Conservation (phyloP, 2,888 invertebrate genomes). For the Parthenolecanium corni region DNA sequence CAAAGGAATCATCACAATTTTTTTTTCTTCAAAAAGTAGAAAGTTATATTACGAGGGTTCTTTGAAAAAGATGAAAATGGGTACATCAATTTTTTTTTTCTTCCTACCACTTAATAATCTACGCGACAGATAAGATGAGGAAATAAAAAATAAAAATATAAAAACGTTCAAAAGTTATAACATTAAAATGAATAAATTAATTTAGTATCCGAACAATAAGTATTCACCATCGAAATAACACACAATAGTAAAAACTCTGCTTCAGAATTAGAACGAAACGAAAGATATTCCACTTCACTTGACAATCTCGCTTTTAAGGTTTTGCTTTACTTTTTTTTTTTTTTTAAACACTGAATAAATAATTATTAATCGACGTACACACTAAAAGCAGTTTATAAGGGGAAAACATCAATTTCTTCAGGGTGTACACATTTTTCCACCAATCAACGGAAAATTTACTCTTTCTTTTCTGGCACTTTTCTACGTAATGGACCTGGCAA, state of each 20-base stretch:
- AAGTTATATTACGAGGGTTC: too few relatives aligned
- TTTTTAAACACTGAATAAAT: constrained; percentile 6
- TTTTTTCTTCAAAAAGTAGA: too few relatives aligned
- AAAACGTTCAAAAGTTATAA: constrained; percentile 6
- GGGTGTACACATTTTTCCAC: background rate
- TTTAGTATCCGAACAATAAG: background rate
- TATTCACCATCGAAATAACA: background rate
- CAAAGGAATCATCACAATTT: too few relatives aligned
- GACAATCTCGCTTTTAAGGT: background rate
- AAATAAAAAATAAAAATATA: constrained; percentile 18
- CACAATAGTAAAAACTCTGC: background rate
- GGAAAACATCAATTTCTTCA: constrained; percentile 2
- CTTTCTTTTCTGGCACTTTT: constrained; percentile 23
- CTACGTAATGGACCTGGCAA: constrained; percentile 20
- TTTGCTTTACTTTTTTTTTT: background rate
- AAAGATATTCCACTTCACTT: background rate
- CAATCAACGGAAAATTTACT: constrained; percentile 6
- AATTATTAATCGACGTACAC: constrained; percentile 13
- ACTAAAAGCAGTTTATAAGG: constrained; percentile 20
- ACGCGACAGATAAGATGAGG: constrained; percentile 4
- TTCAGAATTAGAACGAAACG: background rate
- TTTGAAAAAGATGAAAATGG: too few relatives aligned
- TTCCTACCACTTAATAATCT: background rate
- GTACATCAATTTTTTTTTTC: too few relatives aligned
- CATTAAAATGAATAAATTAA: constrained; percentile 11